Evolutionary conservation across 2,113 vertebrate genomes (phyloP), one percentile per base, ranked within the genome.

Genomic region (Platysternon megacephalum): DNA sequence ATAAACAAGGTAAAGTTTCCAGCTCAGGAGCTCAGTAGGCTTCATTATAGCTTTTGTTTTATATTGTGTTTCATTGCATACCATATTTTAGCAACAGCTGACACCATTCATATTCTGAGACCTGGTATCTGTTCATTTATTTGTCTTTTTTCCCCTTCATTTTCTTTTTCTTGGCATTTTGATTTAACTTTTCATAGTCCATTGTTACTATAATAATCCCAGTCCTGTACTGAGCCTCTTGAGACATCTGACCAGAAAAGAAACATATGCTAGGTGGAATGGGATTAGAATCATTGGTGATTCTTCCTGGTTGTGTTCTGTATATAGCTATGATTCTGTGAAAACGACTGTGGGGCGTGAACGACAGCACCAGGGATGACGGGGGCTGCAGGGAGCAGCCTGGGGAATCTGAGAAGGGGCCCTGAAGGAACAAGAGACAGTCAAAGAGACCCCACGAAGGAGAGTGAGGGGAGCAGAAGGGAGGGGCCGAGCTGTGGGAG

Each of bases 1-100:
- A 90, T 44, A 80, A 61, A 46, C 78, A 84, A 24, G 81, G 58
- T n/a, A 87, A 90, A 42, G 53, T 79, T 93, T 87, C n/a, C 85
- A 94, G 82, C 49, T 85, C 87, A 65, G 19, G 46, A 76, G 85
- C 49, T 85, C 87, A 65, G 12, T 46, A 76, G 8, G 82, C 83
- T 91, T 91, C 93, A 78, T 39, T 88, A 51, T 84, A 2, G 0
- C 76, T 93, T 91, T 48, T 3, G 51, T 89, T 93, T 85, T 16
- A 84, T 80, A 93, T 24, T 84, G 49, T 85, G 1, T 3, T 87
- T 92, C 19, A 81, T 94, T 93, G 88, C 22, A 65, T 65, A 55
- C 28, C 21, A 42, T 32, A 89, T 91, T 95, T 94, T 85, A 85
- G 58, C 46, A 79, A 79, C 56, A 97, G 85, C 87, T 87, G n/a